Base-by-base conservation (phyloP, 2,888 invertebrate genomes). In the Adelognathus sp. region DNA sequence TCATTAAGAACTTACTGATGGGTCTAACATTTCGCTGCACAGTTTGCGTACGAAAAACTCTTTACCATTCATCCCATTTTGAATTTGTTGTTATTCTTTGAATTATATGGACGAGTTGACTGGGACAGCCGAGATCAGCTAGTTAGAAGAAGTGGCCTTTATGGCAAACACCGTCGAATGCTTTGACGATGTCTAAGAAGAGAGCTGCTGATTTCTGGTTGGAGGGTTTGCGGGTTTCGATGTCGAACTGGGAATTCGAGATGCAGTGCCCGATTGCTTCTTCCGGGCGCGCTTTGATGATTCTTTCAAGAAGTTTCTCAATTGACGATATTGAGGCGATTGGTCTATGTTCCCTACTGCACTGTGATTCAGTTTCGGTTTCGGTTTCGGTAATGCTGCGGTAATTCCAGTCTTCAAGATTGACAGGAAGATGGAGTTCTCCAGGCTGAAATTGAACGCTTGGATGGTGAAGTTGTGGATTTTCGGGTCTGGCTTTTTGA, bases 271-370 rank as follows among this genome's bases (percentile, higher is more conserved):
- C 41, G 9, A 67, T 56, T 9, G 18, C 11, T 29, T 73, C 14
- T 31, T 41, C 21, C 14, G 67, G 29, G 2, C 66, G 24, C 7
- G 11, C 16, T 11, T 61, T 64, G 14, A 76, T 72, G 11, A 64
- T 44, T 63, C 64, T 41, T 46, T 63, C 64, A 21, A 54, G 64
- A 2, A 72, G 9, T 24, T 76, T 72, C 1, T 58, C 71, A 2
- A 72, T 61, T 11, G 54, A 31, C 1, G 70, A 63, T 2, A 72
- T 36, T n/a, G 72, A 27, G 1, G 56, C 64, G 24, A 64, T 64
- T 4, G 71, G 76, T 36, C 71, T 31, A 24, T 72, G 29, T 52
- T 63, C 0, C 46, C 36, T 11, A 61, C 16, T 33, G 3, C 11
- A 7, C 46, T 60, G 14, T 36, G 58, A 27, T 69, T 60, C 18